These are phyloP conservation scores for Dasyprocta punctata DNA, from an alignment of 2,113 vertebrate genomes.

Conservation along the genomic window DNA sequence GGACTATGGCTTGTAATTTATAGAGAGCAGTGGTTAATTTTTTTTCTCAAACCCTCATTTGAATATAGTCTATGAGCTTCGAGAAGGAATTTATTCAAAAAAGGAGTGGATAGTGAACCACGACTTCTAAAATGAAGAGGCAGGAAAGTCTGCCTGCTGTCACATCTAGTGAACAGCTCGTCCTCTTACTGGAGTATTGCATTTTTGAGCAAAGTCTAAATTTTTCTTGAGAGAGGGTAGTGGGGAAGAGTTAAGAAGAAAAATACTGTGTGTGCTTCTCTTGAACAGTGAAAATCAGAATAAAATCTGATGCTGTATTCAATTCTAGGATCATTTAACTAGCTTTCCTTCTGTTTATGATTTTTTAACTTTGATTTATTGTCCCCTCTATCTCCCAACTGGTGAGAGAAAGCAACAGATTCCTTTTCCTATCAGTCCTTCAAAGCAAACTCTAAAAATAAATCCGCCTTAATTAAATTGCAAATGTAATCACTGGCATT, in stretches of 20 bases:
- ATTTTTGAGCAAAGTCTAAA: not conserved
- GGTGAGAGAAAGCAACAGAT: not conserved
- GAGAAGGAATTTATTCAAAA: not conserved
- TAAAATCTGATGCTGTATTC: not conserved
- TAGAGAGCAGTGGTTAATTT: not conserved
- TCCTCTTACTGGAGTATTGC: not conserved
- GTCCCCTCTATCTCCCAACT: not conserved
- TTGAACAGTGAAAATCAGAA: not conserved
- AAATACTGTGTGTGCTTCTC: not conserved
- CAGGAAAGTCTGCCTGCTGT: rapidly evolving
- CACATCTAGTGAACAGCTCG: rapidly evolving
- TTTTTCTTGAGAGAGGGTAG: not conserved
- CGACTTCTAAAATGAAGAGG: not conserved
- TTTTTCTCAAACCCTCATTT: not conserved
- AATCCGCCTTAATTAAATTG: conserved; percentile 69
- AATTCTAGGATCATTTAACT: not conserved
- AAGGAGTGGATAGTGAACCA: rapidly evolving
- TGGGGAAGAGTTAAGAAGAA: not conserved
- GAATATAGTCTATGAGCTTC: not conserved
- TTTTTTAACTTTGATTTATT: not conserved
- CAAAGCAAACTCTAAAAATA: conserved; percentile 68
- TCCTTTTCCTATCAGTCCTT: not conserved
- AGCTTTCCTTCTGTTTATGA: not conserved
- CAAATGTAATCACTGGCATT: conserved; percentile 71
- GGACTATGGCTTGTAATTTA: not conserved